Evolutionary conservation across 2,797 vertebrate genomes (phyloP).

Genomic region (Diplodus puntazzo): DNA sequence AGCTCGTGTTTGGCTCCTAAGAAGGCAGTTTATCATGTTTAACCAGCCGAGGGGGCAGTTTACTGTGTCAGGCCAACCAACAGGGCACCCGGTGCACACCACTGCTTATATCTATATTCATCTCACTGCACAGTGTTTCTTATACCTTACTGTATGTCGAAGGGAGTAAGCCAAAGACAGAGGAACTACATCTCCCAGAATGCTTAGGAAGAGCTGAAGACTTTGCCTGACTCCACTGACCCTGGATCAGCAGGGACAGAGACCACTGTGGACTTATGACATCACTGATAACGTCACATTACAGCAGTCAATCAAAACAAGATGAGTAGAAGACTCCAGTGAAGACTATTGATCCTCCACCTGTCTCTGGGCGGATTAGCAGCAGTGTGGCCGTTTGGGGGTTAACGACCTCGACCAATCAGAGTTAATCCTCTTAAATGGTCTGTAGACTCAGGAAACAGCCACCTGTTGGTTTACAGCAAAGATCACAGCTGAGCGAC

Average conservation of each 20-base stretch:
- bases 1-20: no score
- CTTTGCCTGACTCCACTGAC: not conserved
- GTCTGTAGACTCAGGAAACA: not conserved
- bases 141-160: no score
- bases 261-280: not conserved
- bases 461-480: constrained; percentile 2
- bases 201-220: not conserved
- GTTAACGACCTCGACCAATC: constrained; percentile 9
- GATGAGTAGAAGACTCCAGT: not conserved
- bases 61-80: no score
- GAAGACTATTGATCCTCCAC: not conserved
- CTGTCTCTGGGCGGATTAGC: constrained; percentile 4
- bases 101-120: no score
- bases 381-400: not conserved
- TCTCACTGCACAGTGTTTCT: no score
- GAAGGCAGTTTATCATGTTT: no score
- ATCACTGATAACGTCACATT: not conserved
- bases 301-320: constrained; percentile 11
- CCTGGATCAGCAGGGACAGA: not conserved
- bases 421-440: constrained; percentile 48
- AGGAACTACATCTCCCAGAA: constrained; percentile 20
- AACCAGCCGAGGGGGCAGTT: no score
- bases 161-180: not conserved
- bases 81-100: no score
- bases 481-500: not conserved